Evolutionary conservation across 2,797 vertebrate genomes (phyloP).

Genomic region (Glossophaga mutica): DNA sequence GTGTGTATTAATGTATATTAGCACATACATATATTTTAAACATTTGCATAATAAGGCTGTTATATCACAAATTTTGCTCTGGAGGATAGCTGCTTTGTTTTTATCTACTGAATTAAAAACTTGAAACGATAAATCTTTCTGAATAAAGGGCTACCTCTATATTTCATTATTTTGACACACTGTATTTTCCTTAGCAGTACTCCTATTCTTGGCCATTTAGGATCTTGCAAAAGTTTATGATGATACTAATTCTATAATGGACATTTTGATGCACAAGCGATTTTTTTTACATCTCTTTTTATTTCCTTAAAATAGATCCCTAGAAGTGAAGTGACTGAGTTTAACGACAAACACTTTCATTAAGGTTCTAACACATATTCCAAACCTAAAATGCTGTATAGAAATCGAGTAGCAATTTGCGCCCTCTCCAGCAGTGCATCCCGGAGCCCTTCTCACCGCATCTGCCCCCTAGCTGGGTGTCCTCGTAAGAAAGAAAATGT

Average conservation of each 20-base stretch:
- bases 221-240: constrained; percentile 4
- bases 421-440: neutral
- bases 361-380: neutral
- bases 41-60: neutral
- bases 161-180: neutral
- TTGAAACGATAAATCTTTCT: neutral
- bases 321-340: neutral
- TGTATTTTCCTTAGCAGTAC: neutral
- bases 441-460: neutral
- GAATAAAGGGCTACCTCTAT: neutral
- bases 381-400: constrained; percentile 11
- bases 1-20: neutral
- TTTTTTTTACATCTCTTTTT: neutral
- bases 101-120: neutral
- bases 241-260: constrained; percentile 1
- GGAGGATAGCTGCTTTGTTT: neutral
- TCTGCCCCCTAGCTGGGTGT: neutral
- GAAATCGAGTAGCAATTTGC: constrained; percentile 1
- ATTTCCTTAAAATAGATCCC: neutral
- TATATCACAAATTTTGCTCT: neutral
- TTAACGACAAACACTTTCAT: constrained; percentile 10
- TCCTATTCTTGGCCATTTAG: neutral
- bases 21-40: neutral
- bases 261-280: neutral
- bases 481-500: neutral